Evolutionary conservation across 1,140 invertebrate genomes (phyloP).

Genomic region (Agrypnia vestita): DNA sequence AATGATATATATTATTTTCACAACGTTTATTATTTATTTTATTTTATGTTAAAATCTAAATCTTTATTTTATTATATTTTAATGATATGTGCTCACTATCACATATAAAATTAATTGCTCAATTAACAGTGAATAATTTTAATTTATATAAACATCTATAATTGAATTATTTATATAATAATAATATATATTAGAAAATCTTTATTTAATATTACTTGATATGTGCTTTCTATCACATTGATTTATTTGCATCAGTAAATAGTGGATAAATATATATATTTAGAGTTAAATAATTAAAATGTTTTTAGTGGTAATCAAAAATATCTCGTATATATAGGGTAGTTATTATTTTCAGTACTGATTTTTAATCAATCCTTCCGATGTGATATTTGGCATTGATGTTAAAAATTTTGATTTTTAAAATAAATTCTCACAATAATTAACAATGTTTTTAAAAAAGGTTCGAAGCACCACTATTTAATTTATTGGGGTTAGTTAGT

Average conservation of each 20-base stretch:
- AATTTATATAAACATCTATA: slow-evolving; percentile 15
- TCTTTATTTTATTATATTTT: not conserved
- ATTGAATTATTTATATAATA: slow-evolving; percentile 5
- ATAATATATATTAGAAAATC: slow-evolving; percentile 13
- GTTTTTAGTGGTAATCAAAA: slow-evolving; percentile 9
- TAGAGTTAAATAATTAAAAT: not conserved
- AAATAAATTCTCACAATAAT: too few relatives aligned
- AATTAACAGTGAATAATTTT: slow-evolving; percentile 28
- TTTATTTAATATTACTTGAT: slow-evolving; percentile 40
- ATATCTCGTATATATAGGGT: slow-evolving; percentile 29
- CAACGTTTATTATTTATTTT: slow-evolving; percentile 22
- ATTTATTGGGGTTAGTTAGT: too few relatives aligned
- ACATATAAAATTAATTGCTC: slow-evolving; percentile 19
- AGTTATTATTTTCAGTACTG: slow-evolving; percentile 31
- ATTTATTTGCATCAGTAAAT: slow-evolving; percentile 48
- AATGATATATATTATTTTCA: slow-evolving; percentile 46
- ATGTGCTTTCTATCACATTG: slow-evolving; percentile 59
- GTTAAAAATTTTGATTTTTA: not conserved
- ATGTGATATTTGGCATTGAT: slow-evolving; percentile 35
- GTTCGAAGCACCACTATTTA: not conserved
- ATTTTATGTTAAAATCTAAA: not conserved
- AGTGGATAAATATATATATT: slow-evolving; percentile 36
- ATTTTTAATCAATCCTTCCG: slow-evolving; percentile 23
- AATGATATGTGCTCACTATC: slow-evolving; percentile 20
- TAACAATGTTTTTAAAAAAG: not conserved